A percentile compares a stretch with the other conserved stretches of the same genome.
Evolutionary conservation across 1,140 invertebrate genomes (phyloP).

Genomic region (Bradysia coprophila): DNA sequence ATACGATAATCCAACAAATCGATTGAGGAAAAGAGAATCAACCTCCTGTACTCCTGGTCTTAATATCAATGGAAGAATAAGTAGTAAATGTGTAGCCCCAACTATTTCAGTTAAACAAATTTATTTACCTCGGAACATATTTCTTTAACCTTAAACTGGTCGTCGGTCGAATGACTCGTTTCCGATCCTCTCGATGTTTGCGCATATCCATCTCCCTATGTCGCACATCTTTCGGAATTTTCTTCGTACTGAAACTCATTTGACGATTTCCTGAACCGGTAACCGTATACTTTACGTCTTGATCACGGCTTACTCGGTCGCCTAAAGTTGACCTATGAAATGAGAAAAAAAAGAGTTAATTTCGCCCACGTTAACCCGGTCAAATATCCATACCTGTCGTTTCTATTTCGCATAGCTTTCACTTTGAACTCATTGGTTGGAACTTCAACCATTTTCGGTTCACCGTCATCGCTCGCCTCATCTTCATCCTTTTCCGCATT

Average conservation of each 20-base stretch:
- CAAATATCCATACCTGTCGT: slow-evolving; percentile 25
- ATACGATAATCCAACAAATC: too few relatives aligned
- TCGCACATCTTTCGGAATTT: slow-evolving; percentile 23
- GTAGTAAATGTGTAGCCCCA: too few relatives aligned
- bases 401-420: slow-evolving; percentile 22
- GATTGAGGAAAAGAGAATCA: too few relatives aligned
- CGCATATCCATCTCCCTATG: slow-evolving; percentile 31
- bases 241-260: slow-evolving; percentile 54
- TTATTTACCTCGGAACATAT: slow-evolving; percentile 7
- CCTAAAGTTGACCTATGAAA: slow-evolving; percentile 42
- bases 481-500: slow-evolving; percentile 14
- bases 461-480: slow-evolving; percentile 12
- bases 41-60: too few relatives aligned
- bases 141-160: slow-evolving; percentile 19
- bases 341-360: slow-evolving; percentile 10
- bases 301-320: slow-evolving; percentile 40
- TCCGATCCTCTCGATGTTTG: slow-evolving; percentile 51
- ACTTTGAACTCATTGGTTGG: slow-evolving; percentile 37
- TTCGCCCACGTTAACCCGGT: slow-evolving; percentile 7
- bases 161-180: slow-evolving; percentile 48
- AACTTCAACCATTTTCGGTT: slow-evolving; percentile 40
- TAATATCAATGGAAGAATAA: too few relatives aligned
- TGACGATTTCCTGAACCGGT: slow-evolving; percentile 46
- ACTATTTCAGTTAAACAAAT: neutral
- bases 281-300: slow-evolving; percentile 31